phyloP scores from a whole-genome alignment of 2,797 vertebrate species.

The Xenops minutus region DNA sequence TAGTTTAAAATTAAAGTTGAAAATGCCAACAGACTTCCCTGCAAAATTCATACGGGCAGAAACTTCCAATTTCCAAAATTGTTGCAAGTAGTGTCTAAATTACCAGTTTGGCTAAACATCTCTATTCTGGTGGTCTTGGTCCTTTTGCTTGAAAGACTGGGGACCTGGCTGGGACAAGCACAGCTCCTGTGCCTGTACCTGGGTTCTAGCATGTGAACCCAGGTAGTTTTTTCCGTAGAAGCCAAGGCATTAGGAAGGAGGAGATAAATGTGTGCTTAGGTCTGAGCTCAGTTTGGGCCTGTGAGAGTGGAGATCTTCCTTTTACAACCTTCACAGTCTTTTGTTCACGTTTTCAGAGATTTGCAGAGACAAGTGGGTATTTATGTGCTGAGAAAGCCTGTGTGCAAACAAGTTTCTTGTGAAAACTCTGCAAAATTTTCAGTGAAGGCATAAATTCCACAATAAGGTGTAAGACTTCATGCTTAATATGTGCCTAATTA shows the following conservation, averaged over 20 bases:
- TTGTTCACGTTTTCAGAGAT: background rate
- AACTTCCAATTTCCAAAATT: background rate
- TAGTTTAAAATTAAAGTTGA: background rate
- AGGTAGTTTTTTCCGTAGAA: background rate
- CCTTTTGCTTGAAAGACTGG: background rate
- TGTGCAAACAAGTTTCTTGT: background rate
- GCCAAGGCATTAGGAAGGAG: background rate
- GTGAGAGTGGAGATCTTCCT: background rate
- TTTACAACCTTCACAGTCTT: background rate
- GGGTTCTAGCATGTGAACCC: background rate
- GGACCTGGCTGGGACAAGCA: background rate
- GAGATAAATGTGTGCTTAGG: background rate
- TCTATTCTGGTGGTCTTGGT: background rate
- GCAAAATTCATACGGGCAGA: background rate
- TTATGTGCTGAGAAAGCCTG: background rate
- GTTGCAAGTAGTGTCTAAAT: background rate
- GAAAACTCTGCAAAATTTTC: background rate
- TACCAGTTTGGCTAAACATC: background rate
- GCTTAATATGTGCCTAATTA: background rate
- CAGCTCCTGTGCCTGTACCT: background rate
- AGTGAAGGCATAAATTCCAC: background rate
- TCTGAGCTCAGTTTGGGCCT: background rate
- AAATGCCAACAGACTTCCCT: background rate
- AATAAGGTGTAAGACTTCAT: background rate
- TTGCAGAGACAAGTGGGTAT: background rate